Evolutionary conservation across 2,113 vertebrate genomes (phyloP), one percentile per base, ranked within the genome.

Genomic region (Cynocephalus volans): DNA sequence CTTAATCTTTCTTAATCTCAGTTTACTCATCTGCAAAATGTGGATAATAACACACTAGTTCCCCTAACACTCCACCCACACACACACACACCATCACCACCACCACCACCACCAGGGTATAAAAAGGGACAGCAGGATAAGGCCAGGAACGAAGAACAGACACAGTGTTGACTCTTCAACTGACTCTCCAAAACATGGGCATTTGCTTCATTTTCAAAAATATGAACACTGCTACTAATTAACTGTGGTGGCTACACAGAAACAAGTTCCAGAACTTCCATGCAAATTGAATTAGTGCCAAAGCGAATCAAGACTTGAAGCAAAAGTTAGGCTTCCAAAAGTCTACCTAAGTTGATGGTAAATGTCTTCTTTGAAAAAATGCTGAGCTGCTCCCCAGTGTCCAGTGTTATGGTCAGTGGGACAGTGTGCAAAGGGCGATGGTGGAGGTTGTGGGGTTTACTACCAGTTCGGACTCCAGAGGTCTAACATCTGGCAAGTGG

Each of bases 171-270:
- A 23, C 75, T 81, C 67, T 93, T 62, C 58, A 18, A 19, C 10
- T 14, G 36, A 73, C n/a, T 72, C 19, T 80, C 64, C 52, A 21
- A 80, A 88, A 65, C 41, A 60, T 65, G 15, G 84, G 56, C 60
- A 54, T 70, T 70, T 82, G 69, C 90, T 76, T 81, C 81, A 26
- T 67, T 67, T 69, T 69, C 33, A 83, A 84, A 95, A 83, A 64
- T 50, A 58, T 18, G 33, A 70, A 48, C 21, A 6, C 28, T 13
- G 15, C 62, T 88, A 75, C 79, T 94, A 76, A 96, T 95, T 64
- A 92, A 95, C 76, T n/a, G 26, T 12, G 8, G 26, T 56, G 33
- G 52, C 90, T 93, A 97, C 86, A 81, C 72, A 95, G 89, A 92
- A 83, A 70, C 21, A 50, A 80, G 60, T 41, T 60, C 36, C 65